Conservation (phyloP, 2,888 invertebrate species). For the Drosophila acutilabella region DNA sequence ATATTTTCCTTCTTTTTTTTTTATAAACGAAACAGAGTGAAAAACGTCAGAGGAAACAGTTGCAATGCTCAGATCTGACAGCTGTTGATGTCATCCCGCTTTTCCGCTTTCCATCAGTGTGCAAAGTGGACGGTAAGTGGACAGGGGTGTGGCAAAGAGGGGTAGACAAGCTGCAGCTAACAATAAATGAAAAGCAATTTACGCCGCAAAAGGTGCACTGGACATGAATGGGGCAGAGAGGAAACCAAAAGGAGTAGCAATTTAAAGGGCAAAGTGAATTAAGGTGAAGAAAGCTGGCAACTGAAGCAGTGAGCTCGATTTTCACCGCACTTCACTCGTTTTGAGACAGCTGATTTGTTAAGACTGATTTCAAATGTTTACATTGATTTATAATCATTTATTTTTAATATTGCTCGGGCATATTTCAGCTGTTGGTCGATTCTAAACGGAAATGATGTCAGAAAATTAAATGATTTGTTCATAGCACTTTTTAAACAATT, state of each 20-base stretch:
- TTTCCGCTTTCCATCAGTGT: not conserved
- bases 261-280: conserved; percentile 47
- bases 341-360: conserved; percentile 6
- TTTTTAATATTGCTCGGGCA: too few relatives aligned
- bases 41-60: conserved; percentile 37
- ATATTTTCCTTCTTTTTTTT: conserved; percentile 28
- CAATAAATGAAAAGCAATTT: conserved; percentile 79
- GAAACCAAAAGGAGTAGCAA: not conserved
- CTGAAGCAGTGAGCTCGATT: not conserved
- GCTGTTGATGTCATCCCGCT: conserved; percentile 61
- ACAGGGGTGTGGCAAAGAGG: not conserved
- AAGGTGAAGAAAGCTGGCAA: conserved; percentile 57
- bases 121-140: not conserved
- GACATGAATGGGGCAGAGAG: conserved; percentile 6
- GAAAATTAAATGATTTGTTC: too few relatives aligned
- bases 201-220: conserved; percentile 45
- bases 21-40: conserved; percentile 20
- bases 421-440: too few relatives aligned
- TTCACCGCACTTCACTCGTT: not conserved
- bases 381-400: too few relatives aligned
- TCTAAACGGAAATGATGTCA: too few relatives aligned
- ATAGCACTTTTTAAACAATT: too few relatives aligned
- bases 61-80: conserved; percentile 54
- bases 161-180: not conserved
- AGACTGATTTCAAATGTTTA: too few relatives aligned